These are phyloP conservation scores for Lamellibrachia satsuma DNA, from an alignment of 2,888 invertebrate genomes.

Conservation along the genomic window DNA sequence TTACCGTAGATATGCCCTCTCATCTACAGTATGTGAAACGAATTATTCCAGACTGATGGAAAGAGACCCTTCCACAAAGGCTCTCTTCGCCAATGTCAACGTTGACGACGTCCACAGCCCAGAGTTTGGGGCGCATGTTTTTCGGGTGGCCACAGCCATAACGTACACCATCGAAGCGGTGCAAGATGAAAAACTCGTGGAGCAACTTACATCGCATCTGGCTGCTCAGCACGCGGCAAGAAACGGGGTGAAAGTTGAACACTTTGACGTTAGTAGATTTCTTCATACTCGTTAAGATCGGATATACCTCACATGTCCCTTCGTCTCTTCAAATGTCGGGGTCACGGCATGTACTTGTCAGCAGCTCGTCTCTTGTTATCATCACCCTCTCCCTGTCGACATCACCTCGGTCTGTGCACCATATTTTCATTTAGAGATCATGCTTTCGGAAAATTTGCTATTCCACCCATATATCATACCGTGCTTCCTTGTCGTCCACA, in stretches of 20 bases:
- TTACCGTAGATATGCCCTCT: no score
- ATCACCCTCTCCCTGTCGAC: no score
- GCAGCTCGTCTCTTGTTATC: neutral
- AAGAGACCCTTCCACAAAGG: neutral
- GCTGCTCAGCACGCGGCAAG: neutral
- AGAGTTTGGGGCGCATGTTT: neutral
- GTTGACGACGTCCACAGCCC: slow-evolving; percentile 2
- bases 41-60: neutral
- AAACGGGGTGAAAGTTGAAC: neutral
- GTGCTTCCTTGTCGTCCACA: neutral
- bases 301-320: no score
- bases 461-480: no score
- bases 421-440: no score
- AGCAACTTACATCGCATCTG: neutral
- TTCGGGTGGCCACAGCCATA: neutral
- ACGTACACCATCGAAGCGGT: neutral
- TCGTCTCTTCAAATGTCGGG: no score
- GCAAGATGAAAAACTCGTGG: neutral
- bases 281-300: neutral
- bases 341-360: neutral
- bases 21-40: no score
- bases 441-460: no score
- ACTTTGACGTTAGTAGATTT: neutral
- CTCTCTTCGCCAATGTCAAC: neutral
- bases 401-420: no score